Conservation (phyloP, 2,888 invertebrate genomes). For the Marasmarcha lunaedactyla region DNA sequence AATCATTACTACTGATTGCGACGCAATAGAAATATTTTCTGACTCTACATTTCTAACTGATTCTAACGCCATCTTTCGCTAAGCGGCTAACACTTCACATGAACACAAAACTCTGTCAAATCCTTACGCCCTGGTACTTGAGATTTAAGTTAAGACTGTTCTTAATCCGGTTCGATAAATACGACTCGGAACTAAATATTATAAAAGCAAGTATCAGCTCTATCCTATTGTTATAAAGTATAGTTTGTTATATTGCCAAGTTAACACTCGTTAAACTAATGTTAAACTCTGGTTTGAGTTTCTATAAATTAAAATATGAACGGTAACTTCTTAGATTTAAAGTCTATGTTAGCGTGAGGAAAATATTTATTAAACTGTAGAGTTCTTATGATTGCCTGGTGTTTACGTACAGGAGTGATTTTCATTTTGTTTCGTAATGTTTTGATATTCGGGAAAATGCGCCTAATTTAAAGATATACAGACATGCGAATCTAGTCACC, state of each 20-base stretch:
- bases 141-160: conserved; percentile 21
- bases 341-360: too few relatives aligned
- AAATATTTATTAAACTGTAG: neutral
- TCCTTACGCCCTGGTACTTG: conserved; percentile 18
- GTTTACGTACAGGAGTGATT: conserved; percentile 16
- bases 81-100: too few relatives aligned
- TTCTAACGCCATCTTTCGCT: too few relatives aligned
- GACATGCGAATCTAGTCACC: neutral
- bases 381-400: conserved; percentile 17
- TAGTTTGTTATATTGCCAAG: too few relatives aligned
- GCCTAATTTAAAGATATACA: neutral
- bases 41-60: too few relatives aligned
- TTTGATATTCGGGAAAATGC: neutral
- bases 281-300: too few relatives aligned
- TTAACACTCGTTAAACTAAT: too few relatives aligned
- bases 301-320: too few relatives aligned
- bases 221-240: too few relatives aligned
- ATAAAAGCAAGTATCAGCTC: neutral
- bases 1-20: too few relatives aligned
- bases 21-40: too few relatives aligned
- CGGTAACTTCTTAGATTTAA: too few relatives aligned
- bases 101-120: neutral
- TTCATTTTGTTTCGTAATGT: conserved; percentile 10
- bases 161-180: conserved; percentile 13
- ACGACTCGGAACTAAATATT: neutral